phyloP scores from a whole-genome alignment of 2,113 vertebrate species.

The Pterocles burchelli region DNA sequence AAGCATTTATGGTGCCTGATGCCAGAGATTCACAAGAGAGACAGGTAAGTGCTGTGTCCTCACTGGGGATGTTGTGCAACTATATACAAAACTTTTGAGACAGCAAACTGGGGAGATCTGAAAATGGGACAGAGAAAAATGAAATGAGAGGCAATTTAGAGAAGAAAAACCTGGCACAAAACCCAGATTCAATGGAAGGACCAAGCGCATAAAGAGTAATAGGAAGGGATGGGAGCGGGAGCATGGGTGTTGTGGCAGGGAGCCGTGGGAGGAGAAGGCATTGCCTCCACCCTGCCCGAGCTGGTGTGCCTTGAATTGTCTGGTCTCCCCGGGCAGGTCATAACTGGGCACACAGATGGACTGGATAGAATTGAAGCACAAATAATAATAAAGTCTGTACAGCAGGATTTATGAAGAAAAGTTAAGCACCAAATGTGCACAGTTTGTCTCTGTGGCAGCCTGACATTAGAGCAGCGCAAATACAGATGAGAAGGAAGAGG shows the following conservation, averaged over 20 bases:
- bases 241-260: not conserved
- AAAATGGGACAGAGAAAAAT: not conserved
- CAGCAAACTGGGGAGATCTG: not conserved
- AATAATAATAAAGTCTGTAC: not conserved
- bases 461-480: slow-evolving; percentile 45
- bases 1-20: not conserved
- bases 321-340: not conserved
- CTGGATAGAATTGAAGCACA: not conserved
- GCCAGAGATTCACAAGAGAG: not conserved
- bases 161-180: not conserved
- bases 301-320: not conserved
- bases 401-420: slow-evolving; percentile 54
- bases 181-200: not conserved
- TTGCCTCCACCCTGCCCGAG: not conserved
- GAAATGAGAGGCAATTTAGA: not conserved
- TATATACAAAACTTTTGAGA: not conserved
- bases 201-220: rapidly evolving
- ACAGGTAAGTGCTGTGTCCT: not conserved
- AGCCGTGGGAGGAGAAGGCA: not conserved
- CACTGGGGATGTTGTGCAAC: not conserved
- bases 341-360: not conserved
- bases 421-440: slow-evolving; percentile 31
- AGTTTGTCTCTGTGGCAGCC: slow-evolving; percentile 44
- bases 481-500: slow-evolving; percentile 17
- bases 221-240: not conserved